Evolutionary conservation across 2,888 invertebrate genomes (phyloP), one percentile per base, ranked within the genome.

Genomic region (Chydorus sphaericus): DNA sequence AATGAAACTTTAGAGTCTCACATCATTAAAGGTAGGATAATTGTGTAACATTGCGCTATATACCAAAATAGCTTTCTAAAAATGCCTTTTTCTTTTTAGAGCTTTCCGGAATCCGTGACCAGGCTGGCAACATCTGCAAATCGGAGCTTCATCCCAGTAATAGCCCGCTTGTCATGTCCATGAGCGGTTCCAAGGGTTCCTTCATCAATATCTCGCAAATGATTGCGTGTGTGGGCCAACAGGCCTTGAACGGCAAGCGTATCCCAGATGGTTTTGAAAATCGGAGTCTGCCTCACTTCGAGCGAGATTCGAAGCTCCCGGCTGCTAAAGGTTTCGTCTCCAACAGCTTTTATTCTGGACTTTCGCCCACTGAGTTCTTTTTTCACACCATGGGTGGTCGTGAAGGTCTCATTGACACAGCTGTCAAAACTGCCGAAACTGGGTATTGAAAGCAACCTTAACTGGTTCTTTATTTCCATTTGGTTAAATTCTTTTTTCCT

Each of bases 201-300:
- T 90, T 91, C 68, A 98, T 98, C 71, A 99, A 99, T 71, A 98
- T 98, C 65, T 96, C 96, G 1, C 98, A 99, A 74, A 99, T 99
- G 98, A 94, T 97, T 62, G 94, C 96, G 18, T 97, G 97, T 73
- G 98, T 99, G 7, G 98, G 98, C 0, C 98, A 99, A 69, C 98
- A 99, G 73, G 94, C 94, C 62, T 81, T 99, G 58, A 94, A 91
- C 70, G 98, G 98, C 18, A 90, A 92, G 71, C 79, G 98, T 57
- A 94, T 97, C 7, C 93, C 94, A 10, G 88, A 98, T 73, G 96
- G 97, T 3, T 98, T 98, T 69, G 92, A 93, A 67, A 83, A 91
- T 68, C 74, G 96, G 56, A 88, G 92, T 0, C 70, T 97, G 60
- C 96, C 96, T n/a, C 93, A 96, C 73, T 96, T 92, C 70, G 84